Conservation (phyloP, 2,797 vertebrate species). For the Fistularia commersonii region DNA sequence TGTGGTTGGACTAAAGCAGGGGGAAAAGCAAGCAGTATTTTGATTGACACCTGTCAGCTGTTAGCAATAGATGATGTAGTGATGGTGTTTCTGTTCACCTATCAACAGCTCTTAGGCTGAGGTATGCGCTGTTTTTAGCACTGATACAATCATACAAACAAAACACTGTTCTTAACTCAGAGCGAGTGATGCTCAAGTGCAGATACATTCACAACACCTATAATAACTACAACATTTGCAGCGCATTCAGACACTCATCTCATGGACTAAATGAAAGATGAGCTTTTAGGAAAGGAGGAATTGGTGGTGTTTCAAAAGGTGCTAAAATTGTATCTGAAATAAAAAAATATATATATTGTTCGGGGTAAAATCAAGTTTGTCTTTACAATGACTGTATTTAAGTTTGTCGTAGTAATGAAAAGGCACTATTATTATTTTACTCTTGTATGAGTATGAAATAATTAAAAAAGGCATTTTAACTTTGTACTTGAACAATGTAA, state of each 20-base stretch:
- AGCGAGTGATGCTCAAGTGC: constrained; percentile 47
- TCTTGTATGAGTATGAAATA: constrained; percentile 91
- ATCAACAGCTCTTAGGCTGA: constrained; percentile 71
- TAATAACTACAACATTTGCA: constrained; percentile 62
- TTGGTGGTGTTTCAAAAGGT: constrained; percentile 91
- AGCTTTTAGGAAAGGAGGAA: constrained; percentile 75
- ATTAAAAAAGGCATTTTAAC: constrained; percentile 98
- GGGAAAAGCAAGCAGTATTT: constrained; percentile 26
- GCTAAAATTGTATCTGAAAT: constrained; percentile 96
- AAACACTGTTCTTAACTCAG: constrained; percentile 44
- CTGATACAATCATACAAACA: constrained; percentile 48
- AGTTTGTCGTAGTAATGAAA: constrained; percentile 90
- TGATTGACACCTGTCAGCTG: constrained; percentile 38
- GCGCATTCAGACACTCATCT: constrained; percentile 81
- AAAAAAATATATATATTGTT: constrained; percentile 89
- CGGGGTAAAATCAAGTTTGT: constrained; percentile 90
- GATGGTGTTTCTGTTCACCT: constrained; percentile 67
- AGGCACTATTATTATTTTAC: constrained; percentile 98
- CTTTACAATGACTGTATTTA: constrained; percentile 98
- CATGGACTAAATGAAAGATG: constrained; percentile 70
- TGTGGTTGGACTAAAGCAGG: constrained; percentile 15
- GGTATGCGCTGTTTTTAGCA: constrained; percentile 66
- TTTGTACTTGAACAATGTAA: constrained; percentile 96
- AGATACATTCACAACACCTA: constrained; percentile 54
- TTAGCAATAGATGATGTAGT: constrained; percentile 46